Evolutionary conservation across 2,113 vertebrate genomes (phyloP), one percentile per base, ranked within the genome.

Genomic region (Oryzias curvinotus): DNA sequence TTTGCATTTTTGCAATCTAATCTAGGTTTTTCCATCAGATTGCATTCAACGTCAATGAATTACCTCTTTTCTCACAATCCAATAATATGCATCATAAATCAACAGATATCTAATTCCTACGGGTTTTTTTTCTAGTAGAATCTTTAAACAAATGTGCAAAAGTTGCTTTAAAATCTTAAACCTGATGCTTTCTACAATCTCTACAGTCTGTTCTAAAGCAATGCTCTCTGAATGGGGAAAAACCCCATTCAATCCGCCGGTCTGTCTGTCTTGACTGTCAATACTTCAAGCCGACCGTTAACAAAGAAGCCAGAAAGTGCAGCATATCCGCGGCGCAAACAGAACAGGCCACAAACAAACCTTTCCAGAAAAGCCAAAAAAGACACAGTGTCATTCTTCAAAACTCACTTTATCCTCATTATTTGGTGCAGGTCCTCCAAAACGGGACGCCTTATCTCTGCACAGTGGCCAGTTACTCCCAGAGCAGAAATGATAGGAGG

Each of bases 321-420:
- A 43, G 17, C 42, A 19, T 10, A 18, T 8, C 42, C 1, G 41
- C 48, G 28, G 5, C 14, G 12, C 50, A 50, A 75, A 51, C 18
- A 57, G 46, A 25, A 55, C 48, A n/a, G 14, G 14, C 14, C 13
- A 46, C 25, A 57, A 14, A n/a, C n/a, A 28, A 48, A 56, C 3
- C 43, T 54, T 16, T 72, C 45, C 50, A 49, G 13, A 19, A 12
- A 17, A 26, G 13, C 1, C 25, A 28, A 4, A 50, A 53, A 65
- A 12, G 16, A 56, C 10, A 54, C 15, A 51, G 47, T 82, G 88
- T 80, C 87, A 90, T 45, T 43, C 1, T 23, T 7, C 57, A 80
- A 81, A 74, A 91, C 90, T 90, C 78, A 92, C 91, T 85, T 84
- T 81, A 82, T 87, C 78, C 75, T 77, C 87, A 90, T 89, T 86